Conservation (phyloP, 1,140 invertebrate species). For the Bombyx mandarina region DNA sequence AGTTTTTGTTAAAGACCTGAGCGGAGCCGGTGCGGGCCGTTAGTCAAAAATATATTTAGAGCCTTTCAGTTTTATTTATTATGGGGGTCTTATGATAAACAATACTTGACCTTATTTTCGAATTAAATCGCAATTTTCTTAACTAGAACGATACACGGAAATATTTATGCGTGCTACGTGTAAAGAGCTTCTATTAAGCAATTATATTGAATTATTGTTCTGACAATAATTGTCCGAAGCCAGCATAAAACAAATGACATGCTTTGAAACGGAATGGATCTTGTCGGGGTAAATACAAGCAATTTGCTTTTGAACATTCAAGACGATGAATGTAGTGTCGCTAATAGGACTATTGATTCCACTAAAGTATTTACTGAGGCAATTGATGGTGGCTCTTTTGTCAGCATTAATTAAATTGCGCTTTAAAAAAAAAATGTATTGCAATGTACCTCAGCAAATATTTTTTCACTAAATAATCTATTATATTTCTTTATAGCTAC, state of each 20-base stretch:
- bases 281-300: conserved; percentile 32
- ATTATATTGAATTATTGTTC: conserved; percentile 56
- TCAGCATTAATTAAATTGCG: no score
- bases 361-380: neutral
- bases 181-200: conserved; percentile 53
- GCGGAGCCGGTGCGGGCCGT: no score
- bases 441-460: no score
- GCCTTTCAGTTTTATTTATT: conserved; percentile 23
- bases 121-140: conserved; percentile 29
- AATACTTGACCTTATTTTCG: conserved; percentile 21
- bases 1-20: no score
- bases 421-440: no score
- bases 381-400: no score
- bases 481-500: no score
- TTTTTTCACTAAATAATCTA: no score
- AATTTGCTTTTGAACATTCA: conserved; percentile 28
- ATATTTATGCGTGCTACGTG: conserved; percentile 32
- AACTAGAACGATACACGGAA: conserved; percentile 31
- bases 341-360: neutral
- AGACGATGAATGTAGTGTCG: neutral
- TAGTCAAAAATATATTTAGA: no score
- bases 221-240: conserved; percentile 38
- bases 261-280: conserved; percentile 28
- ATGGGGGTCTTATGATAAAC: conserved; percentile 15
- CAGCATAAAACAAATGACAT: conserved; percentile 30